Evolutionary conservation across 2,888 invertebrate genomes (phyloP), one percentile per base, ranked within the genome.

Genomic region (Tinea pellionella): DNA sequence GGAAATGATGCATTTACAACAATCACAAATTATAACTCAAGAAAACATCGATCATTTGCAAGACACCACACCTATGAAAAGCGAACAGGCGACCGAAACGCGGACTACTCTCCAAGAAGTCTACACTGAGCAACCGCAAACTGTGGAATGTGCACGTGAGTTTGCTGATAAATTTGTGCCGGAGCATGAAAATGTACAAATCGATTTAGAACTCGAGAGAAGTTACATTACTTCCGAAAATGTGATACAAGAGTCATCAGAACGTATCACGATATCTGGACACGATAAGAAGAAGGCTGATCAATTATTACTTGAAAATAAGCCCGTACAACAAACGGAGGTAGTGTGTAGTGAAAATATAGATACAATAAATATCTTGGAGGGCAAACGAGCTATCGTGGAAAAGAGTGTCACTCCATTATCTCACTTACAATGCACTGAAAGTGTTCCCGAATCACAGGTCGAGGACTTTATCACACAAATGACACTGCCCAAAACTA

Each of bases 171-270:
- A 64, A 37, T 72, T 66, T 61, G 64, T 65, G 63, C 66, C 69
- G 2, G 65, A 68, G 62, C 61, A 68, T 65, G 72, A 62, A 60
- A 61, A 64, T 60, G 68, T 67, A 6, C 62, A 64, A 47, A 69
- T 63, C n/a, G 70, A 73, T 41, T 62, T 78, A 24, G 75, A 80
- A 64, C 64, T 74, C 15, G 67, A 73, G 60, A 80, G 72, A 69
- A 76, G 71, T 59, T 78, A 77, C 59, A 65, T 68, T 15, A 81
- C 75, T 47, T 64, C 69, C 32, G 80, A 81, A 73, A 69, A 69
- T 61, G 51, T 75, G 15, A 60, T 69, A 24, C 83, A 85, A 2
- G 89, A 90, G 66, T 77, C 77, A 63, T 79, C 89, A 66, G 76
- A 77, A 55, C 64, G 75, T 61, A 80, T 90, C 24, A 65, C 65